Base-by-base conservation (phyloP, 2,797 vertebrate genomes). In the Bovichtus diacanthus region DNA sequence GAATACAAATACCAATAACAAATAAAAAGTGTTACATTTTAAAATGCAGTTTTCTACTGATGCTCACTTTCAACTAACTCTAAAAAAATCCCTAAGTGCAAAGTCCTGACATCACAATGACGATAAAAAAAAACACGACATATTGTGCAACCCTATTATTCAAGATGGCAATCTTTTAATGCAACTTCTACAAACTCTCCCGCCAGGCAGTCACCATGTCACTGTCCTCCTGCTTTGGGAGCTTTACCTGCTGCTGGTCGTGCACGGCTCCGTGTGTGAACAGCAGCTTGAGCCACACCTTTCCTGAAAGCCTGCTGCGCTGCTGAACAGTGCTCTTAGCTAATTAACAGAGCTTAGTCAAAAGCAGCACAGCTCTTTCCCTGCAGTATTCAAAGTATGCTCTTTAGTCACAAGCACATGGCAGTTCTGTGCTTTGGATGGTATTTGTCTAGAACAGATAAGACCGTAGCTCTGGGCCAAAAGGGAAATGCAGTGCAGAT, bases 191-290 rank as follows among this genome's bases (percentile, higher is more conserved):
- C 53, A 47, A 34, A 64, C 43, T 50, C 36, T 69, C 23, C 21
- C n/a, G 21, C 62, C 51, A 50, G 66, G 44, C 41, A 59, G 54
- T 55, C 16, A 19, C 36, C 39, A 53, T 46, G 58, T 73, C 56
- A 67, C 50, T 69, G 36, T 54, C 41, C 41, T 73, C 19, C 50
- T 75, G 43, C 56, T 23, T 29, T 68, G 36, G 54, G 43, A 70
- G 74, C 59, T 77, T 43, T 78, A 41, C 59, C 74, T 78, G 49
- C 69, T 80, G 80, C 76, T 9, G 11, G 43, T 73, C 10, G n/a
- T 87, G 92, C 91, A 94, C 90, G 92, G 60, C 75, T 74, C 71
- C 36, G 78, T 60, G 78, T 76, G 81, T 83, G 74, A 83, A 70
- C 56, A 58, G 71, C 55, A 59, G 61, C 54, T 74, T 54, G 27